A percentile compares a stretch with the other conserved stretches of the same genome.
These are phyloP conservation scores for Carapus acus DNA, from an alignment of 2,797 vertebrate genomes.

Conservation along the genomic window DNA sequence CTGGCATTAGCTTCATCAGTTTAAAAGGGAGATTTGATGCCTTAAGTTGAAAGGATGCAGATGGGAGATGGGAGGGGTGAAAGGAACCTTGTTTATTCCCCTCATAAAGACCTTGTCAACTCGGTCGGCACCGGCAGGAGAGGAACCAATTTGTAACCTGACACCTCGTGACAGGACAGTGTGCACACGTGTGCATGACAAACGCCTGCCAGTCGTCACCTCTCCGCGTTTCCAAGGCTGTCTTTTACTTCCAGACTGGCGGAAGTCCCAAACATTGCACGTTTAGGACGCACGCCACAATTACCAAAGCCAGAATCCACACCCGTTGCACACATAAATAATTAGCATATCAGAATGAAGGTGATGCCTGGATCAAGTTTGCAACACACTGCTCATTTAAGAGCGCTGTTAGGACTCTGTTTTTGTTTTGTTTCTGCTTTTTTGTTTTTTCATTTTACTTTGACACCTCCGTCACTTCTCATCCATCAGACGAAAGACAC, in stretches of 20 bases:
- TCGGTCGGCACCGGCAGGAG: conserved; percentile 62
- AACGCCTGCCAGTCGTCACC: conserved; percentile 31
- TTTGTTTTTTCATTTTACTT: conserved; percentile 54
- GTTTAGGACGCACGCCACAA: too few species aligned
- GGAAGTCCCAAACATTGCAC: too few species aligned
- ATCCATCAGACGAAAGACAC: conserved; percentile 42
- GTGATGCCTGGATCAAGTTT: conserved; percentile 51
- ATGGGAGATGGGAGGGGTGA: conserved; percentile 21
- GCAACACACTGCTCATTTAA: conserved; percentile 61
- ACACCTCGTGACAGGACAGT: conserved; percentile 52
- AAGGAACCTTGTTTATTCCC: conserved; percentile 61
- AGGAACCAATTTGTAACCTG: conserved; percentile 67
- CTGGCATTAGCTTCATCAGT: conserved; percentile 34
- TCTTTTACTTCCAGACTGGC: not conserved
- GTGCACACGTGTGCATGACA: conserved; percentile 21
- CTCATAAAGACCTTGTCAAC: conserved; percentile 67
- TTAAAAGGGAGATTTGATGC: conserved; percentile 46
- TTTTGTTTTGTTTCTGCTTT: too few species aligned
- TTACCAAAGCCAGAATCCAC: not conserved
- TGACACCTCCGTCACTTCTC: conserved; percentile 58
- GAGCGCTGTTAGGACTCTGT: conserved; percentile 61
- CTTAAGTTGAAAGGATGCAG: conserved; percentile 47
- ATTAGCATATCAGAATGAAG: conserved; percentile 63
- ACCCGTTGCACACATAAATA: conserved; percentile 33
- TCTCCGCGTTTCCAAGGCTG: conserved; percentile 16